Conservation (phyloP, 1,140 invertebrate genomes). For the Musca domestica region DNA sequence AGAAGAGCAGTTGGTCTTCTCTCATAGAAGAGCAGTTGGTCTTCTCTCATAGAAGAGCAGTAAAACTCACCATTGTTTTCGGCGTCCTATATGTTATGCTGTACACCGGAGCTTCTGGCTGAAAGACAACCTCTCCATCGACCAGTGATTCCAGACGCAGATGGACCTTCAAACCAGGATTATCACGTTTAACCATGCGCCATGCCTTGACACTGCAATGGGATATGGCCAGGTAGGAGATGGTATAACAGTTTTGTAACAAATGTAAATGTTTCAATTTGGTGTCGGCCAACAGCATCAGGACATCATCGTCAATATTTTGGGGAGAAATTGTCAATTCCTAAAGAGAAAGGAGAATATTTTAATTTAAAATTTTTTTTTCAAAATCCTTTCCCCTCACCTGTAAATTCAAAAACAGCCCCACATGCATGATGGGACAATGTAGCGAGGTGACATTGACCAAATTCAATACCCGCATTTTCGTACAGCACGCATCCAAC, state of each 20-base stretch:
- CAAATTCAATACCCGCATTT: conserved; percentile 65
- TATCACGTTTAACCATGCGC: conserved; percentile 58
- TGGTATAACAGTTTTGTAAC: conserved; percentile 73
- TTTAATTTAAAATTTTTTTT: neutral
- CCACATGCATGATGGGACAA: conserved; percentile 74
- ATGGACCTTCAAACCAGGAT: conserved; percentile 60
- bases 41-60: no score
- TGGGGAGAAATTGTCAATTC: conserved; percentile 75
- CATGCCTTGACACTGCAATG: conserved; percentile 54
- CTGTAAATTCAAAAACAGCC: conserved; percentile 72
- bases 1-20: no score
- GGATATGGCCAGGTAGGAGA: conserved; percentile 56
- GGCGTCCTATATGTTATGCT: conserved; percentile 68
- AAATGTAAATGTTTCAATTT: conserved; percentile 72
- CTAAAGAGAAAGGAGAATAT: conserved; percentile 49
- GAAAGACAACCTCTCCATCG: conserved; percentile 57
- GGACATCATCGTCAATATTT: conserved; percentile 74
- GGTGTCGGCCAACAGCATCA: conserved; percentile 68
- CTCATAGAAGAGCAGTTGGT: no score
- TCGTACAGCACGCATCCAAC: conserved; percentile 64
- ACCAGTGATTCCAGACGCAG: conserved; percentile 60
- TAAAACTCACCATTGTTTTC: conserved; percentile 58
- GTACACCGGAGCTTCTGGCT: conserved; percentile 64
- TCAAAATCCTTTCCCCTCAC: conserved; percentile 50
- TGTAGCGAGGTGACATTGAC: conserved; percentile 74